Evolutionary conservation across 2,888 invertebrate species (phyloP), one percentile per base, ranked within the genome.

Genomic region (Erebia aethiops): DNA sequence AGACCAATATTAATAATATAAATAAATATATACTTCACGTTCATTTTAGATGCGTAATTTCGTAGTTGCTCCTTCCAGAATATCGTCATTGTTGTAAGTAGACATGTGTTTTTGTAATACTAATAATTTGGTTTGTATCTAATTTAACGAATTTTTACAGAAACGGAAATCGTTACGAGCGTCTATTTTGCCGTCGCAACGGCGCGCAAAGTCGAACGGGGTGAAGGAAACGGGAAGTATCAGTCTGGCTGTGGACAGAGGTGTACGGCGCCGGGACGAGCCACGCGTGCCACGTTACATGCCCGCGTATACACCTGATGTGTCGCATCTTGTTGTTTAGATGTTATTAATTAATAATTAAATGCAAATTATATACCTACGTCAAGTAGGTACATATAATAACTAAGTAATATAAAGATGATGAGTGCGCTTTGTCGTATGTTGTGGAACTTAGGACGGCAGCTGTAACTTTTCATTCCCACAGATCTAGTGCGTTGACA

Each of bases 151-250:
- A 16, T 49, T 68, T 79, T 94, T 95, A 73, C 94, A 98, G 98
- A 98, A 98, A 94, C 95, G 98, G 68, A 98, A 98, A 91, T 96
- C 96, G 0, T 90, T 98, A 77, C 95, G 98, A 67, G 97, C 97
- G 63, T 96, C 97, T 0, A 94, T 97, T 78, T 95, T 97, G 79
- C 95, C 94, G n/a, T 94, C 96, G 76, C 97, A 97, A 87, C 95
- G 97, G 51, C 95, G 96, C 51, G 95, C 95, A 67, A 96, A 97
- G 88, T 96, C 96, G 16, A 97, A 97, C 81, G 97, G 97, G 8
- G 95, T 97, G 60, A 96, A 96, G 81, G 97, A 97, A 85, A 95
- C 97, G 0, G 95, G 96, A 11, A 97, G 96, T 65, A 97, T 97
- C 77, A 97, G 97, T 81, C 89, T 97, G 81, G 96, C 95, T 0